phyloP scores from a whole-genome alignment of 2,113 vertebrate genomes.

The Narcine bancroftii region DNA sequence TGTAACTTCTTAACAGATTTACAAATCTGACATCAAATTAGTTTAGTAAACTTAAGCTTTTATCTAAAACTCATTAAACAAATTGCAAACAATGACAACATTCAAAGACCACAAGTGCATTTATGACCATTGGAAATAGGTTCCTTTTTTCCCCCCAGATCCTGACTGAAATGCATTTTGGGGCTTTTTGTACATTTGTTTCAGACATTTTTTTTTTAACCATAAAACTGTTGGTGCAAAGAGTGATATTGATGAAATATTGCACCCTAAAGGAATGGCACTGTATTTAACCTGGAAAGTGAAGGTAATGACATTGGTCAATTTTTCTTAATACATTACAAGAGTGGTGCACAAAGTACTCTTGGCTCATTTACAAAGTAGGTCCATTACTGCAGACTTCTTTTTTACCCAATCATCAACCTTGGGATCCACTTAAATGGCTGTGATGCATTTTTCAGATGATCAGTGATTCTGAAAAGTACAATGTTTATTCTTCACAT shows the following conservation, averaged over 20 bases:
- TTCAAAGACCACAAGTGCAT: neutral
- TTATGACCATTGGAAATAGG: neutral
- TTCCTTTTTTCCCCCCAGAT: neutral
- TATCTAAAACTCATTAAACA: neutral
- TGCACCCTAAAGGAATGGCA: neutral
- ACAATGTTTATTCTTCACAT: neutral
- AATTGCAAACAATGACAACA: neutral
- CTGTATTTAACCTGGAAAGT: neutral
- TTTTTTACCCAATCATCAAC: neutral
- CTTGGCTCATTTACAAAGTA: neutral
- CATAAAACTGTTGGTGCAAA: neutral
- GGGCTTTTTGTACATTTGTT: neutral
- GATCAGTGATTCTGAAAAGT: neutral
- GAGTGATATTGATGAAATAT: neutral
- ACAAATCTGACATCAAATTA: slow-evolving; percentile 4
- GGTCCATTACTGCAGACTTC: neutral
- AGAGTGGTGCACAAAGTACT: neutral
- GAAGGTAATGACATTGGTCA: neutral
- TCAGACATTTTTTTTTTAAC: neutral
- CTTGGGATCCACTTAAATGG: neutral
- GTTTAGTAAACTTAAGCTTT: neutral
- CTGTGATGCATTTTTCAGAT: neutral
- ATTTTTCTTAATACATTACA: neutral
- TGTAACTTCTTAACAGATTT: neutral
- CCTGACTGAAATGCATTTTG: neutral